Base-by-base conservation (phyloP, 2,888 invertebrate genomes). In the Neoscelio sp. region DNA sequence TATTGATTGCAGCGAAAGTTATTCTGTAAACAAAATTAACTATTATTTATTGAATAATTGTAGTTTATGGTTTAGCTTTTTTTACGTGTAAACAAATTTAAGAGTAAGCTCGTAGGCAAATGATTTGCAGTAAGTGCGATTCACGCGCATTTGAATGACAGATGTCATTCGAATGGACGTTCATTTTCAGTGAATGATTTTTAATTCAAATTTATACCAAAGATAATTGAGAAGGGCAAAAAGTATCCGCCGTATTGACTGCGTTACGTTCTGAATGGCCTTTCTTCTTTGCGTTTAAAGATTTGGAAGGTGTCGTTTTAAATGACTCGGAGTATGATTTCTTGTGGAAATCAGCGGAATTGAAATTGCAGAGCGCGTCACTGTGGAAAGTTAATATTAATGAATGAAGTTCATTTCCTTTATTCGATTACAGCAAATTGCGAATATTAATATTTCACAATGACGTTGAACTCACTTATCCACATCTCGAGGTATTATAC, bases 131-230 rank as follows among this genome's bases (percentile, higher is more conserved):
- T 28, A 38, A 18, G n/a, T 40, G 28, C 30, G 50, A 70, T 50
- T 67, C n/a, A n/a, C n/a, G n/a, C n/a, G n/a, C n/a, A n/a, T n/a
- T n/a, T n/a, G n/a, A n/a, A n/a, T n/a, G n/a, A n/a, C n/a, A n/a
- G n/a, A n/a, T n/a, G n/a, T n/a, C n/a, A n/a, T n/a, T n/a, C n/a
- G n/a, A n/a, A n/a, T n/a, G n/a, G n/a, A n/a, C n/a, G n/a, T n/a
- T 58, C 15, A 12, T 20, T 48, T 40, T 46, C 23, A 54, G 40
- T 46, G 12, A 46, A 58, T 40, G 10, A 44, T 44, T 64, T 64
- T 33, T 7, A 18, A 48, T 33, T 30, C 60, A 74, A 65, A 75
- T 67, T 60, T 68, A 68, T 76, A 76, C 75, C 75, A 76, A 76
- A 76, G 75, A 76, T 76, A 68, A 68, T 20, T 46, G 33, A 3